phyloP scores from a whole-genome alignment of 2,113 vertebrate species.

The Ancistrus triradiatus region DNA sequence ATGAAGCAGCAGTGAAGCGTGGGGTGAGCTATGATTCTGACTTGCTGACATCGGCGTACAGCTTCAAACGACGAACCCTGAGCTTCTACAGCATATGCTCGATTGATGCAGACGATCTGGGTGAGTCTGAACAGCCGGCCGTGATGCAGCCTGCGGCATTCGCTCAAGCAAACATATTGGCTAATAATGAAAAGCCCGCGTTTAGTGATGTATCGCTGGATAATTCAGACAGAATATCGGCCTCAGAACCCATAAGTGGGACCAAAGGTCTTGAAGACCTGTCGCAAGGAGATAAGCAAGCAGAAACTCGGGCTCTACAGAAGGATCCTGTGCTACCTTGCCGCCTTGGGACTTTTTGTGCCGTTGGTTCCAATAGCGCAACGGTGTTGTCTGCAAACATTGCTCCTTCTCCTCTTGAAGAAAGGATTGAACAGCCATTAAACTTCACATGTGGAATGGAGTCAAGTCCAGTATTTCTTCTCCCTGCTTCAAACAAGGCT shows the following conservation, averaged over 20 bases:
- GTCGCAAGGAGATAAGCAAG: neutral
- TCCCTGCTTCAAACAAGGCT: conserved; percentile 10
- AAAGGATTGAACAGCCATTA: neutral
- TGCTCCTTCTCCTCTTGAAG: neutral
- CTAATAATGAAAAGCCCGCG: conserved; percentile 57
- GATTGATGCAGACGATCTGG: conserved; percentile 70
- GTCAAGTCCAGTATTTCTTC: neutral
- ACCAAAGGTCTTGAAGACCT: conserved; percentile 37
- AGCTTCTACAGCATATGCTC: conserved; percentile 82
- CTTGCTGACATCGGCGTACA: conserved; percentile 26
- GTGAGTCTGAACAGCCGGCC: conserved; percentile 51
- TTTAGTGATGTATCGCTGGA: conserved; percentile 36
- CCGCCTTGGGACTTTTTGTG: conserved; percentile 8
- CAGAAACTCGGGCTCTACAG: neutral
- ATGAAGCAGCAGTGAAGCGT: too few relatives aligned
- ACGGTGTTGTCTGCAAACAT: too few relatives aligned
- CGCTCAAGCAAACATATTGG: conserved; percentile 47
- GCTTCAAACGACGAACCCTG: conserved; percentile 53
- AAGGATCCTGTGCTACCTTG: conserved; percentile 4
- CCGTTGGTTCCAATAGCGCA: neutral
- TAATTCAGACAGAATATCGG: conserved; percentile 50
- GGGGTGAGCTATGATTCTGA: conserved; percentile 4
- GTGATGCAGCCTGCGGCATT: conserved; percentile 31
- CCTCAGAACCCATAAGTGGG: conserved; percentile 18
- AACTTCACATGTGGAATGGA: neutral